Evolutionary conservation across 2,113 vertebrate species (phyloP).

Genomic region (Pseudolaguvia tuberculata): DNA sequence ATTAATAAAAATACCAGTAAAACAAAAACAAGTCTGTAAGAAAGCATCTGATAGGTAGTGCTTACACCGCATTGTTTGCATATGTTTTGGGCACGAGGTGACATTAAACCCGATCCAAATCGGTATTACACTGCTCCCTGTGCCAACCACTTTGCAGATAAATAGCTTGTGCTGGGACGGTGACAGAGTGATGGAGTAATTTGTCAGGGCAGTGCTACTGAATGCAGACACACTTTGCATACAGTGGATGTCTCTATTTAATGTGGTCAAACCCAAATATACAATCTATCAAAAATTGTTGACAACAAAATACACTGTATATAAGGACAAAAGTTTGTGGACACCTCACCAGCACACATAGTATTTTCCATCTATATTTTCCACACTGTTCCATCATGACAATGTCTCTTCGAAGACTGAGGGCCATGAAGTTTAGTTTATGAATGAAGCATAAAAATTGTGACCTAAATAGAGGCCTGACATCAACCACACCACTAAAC

Average conservation of each 20-base stretch:
- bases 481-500: too few relatives aligned
- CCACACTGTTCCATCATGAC: too few relatives aligned
- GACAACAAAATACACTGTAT: neutral
- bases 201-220: conserved; percentile 38
- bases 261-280: conserved; percentile 38
- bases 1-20: neutral
- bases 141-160: conserved; percentile 32
- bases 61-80: conserved; percentile 3
- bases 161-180: conserved; percentile 44
- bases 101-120: conserved; percentile 4
- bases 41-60: neutral
- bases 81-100: conserved; percentile 5
- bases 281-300: conserved; percentile 1
- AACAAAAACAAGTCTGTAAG: neutral
- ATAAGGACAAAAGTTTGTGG: too few relatives aligned
- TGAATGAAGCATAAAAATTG: too few relatives aligned
- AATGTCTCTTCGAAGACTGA: too few relatives aligned
- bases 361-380: too few relatives aligned
- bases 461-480: too few relatives aligned
- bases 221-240: conserved; percentile 30
- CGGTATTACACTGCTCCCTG: neutral
- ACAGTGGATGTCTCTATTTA: conserved; percentile 39
- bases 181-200: conserved; percentile 45
- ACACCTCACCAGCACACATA: too few relatives aligned
- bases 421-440: too few relatives aligned